Conservation (phyloP, 2,797 vertebrate species). For the Falco naumanni region DNA sequence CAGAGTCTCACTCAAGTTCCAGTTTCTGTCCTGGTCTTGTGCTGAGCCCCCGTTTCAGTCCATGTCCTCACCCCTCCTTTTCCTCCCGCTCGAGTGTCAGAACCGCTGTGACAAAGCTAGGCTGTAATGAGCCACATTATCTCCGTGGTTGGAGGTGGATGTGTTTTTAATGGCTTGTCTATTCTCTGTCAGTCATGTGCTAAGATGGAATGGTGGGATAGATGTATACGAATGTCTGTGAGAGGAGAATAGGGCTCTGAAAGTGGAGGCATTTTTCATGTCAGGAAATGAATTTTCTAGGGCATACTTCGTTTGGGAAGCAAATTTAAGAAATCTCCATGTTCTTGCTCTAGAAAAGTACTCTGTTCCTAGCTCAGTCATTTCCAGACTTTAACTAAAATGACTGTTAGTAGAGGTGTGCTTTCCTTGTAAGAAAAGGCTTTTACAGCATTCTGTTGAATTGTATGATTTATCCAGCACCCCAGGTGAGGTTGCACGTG, state of each 20-base stretch:
- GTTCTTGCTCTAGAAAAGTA: not conserved
- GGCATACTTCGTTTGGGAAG: not conserved
- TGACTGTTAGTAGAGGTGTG: not conserved
- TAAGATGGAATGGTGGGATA: constrained; percentile 54
- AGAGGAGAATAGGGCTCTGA: not conserved
- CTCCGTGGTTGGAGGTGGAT: constrained; percentile 77
- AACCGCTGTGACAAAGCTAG: constrained; percentile 72
- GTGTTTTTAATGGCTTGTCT: constrained; percentile 79
- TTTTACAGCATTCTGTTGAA: not conserved
- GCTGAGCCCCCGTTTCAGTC: not conserved
- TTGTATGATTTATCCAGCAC: not conserved
- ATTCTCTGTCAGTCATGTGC: constrained; percentile 77
- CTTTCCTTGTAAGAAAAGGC: not conserved
- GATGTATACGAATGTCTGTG: constrained; percentile 3
- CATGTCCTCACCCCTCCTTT: constrained; percentile 27
- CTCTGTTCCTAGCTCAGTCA: not conserved
- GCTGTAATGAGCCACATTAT: constrained; percentile 75
- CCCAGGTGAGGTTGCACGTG: not conserved
- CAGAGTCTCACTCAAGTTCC: constrained; percentile 40
- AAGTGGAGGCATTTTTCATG: not conserved
- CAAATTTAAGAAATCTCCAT: not conserved
- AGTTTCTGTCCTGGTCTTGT: not conserved
- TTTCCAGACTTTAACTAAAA: not conserved
- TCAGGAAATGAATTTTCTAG: not conserved
- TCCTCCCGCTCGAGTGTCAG: constrained; percentile 73